Evolutionary conservation across 2,888 invertebrate species (phyloP), one percentile per base, ranked within the genome.

Genomic region (Troides helena): DNA sequence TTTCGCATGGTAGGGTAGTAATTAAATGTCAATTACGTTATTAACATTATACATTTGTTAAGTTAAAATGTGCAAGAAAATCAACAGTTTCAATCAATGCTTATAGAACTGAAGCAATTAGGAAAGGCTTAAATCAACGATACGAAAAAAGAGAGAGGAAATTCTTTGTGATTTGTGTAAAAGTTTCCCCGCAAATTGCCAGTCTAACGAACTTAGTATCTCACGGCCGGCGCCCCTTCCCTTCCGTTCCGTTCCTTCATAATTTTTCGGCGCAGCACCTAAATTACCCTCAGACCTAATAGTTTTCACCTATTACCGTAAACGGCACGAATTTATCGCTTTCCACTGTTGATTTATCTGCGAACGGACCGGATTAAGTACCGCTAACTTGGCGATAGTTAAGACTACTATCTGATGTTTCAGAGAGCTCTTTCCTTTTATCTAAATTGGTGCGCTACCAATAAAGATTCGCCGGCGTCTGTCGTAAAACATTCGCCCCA

Each of bases 371-470:
- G 90, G 90, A 91, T 92, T 92, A 92, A 92, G 87, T 91, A 89
- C 89, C 89, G 90, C 92, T 92, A 92, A 92, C 89, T 92, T 91
- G 90, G 89, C 90, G 89, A 92, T 92, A 92, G 92, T 92, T 92
- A 92, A 92, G 92, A 89, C 89, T 87, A 85, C 89, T 92, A 92
- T 90, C 85, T 89, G 89, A 90, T 90, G 89, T 91, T 90, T 87
- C 90, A 88, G 89, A 86, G 87, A 90, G 90, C 90, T 89, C 91
- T 90, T 90, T 90, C 91, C 92, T 92, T 92, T 92, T 92, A 92
- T 92, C 92, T 92, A 92, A 92, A 92, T 92, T 92, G 92, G 92
- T 92, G 87, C 85, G 88, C 87, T 88, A 89, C 91, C 92, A 92
- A 92, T 92, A 92, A 92, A 92, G 92, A 92, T 91, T 85, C 90